Conservation (phyloP, 2,797 vertebrate genomes). For the Gobionotothen gibberifrons region DNA sequence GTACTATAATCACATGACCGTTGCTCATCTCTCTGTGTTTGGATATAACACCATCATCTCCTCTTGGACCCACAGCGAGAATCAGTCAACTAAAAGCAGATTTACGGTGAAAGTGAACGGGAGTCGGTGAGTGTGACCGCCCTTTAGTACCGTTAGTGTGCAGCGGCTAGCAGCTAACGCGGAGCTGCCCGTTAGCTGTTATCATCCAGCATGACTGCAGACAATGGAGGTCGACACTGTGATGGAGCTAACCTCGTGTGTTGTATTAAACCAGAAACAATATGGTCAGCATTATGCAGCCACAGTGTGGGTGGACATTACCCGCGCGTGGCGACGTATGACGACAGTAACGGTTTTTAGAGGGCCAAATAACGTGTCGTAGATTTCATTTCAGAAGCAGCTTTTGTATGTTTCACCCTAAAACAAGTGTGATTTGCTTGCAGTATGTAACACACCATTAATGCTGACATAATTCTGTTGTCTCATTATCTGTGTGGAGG, state of each 20-base stretch:
- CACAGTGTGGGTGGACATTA: neutral
- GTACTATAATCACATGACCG: conserved; percentile 76
- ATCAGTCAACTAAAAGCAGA: neutral
- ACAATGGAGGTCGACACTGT: conserved; percentile 66
- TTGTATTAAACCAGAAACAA: neutral
- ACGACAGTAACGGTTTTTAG: neutral
- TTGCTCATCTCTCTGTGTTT: conserved; percentile 44
- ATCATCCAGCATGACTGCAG: conserved; percentile 49
- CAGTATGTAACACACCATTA: neutral
- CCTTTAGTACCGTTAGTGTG: conserved; percentile 7
- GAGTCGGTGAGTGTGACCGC: conserved; percentile 68
- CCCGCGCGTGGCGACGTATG: neutral
- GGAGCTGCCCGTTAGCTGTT: conserved; percentile 37
- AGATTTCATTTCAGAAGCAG: neutral
- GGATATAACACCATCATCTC: conserved; percentile 25
- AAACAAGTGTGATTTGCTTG: neutral
- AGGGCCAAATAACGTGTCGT: neutral
- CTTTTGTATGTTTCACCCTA: neutral
- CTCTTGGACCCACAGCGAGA: conserved; percentile 7
- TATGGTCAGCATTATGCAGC: neutral
- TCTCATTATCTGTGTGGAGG: neutral
- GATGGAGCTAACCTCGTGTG: conserved; percentile 36
- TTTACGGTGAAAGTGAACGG: conserved; percentile 34
- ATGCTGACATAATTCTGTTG: neutral
- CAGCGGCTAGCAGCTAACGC: conserved; percentile 52